A percentile compares a stretch with the other conserved stretches of the same genome.
These are phyloP conservation scores for Propithecus coquereli DNA, from an alignment of 2,113 vertebrate species.

Conservation along the genomic window DNA sequence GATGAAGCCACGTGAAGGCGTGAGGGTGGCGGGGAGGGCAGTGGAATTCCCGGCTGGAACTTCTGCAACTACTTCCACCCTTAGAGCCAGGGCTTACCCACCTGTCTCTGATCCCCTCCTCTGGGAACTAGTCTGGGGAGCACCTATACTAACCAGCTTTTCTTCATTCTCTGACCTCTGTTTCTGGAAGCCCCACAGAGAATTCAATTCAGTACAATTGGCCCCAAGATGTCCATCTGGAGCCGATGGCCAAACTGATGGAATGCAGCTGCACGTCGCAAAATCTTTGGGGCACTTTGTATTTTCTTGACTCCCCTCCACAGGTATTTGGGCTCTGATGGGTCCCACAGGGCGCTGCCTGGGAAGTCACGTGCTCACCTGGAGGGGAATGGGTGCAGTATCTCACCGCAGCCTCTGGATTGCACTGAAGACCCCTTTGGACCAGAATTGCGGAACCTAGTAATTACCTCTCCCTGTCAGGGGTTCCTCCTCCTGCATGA, in stretches of 20 bases:
- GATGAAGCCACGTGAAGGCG: neutral
- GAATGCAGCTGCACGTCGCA: neutral
- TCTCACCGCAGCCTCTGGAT: neutral
- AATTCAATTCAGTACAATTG: neutral
- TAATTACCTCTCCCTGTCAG: neutral
- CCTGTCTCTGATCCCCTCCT: neutral
- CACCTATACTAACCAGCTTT: neutral
- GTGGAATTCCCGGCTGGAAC: neutral
- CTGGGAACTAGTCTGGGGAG: neutral
- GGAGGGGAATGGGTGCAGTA: neutral
- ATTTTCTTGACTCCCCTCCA: neutral
- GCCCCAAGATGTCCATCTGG: neutral
- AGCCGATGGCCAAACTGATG: neutral
- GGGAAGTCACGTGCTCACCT: too few species aligned
- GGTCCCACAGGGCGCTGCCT: neutral
- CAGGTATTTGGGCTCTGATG: neutral
- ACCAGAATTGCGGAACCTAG: neutral
- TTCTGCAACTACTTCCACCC: neutral
- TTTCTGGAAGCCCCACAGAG: neutral
- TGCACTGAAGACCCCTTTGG: neutral
- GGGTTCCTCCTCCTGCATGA: neutral
- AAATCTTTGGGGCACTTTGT: neutral
- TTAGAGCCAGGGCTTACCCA: neutral
- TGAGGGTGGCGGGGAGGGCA: neutral
- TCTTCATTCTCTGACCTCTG: neutral